Evolutionary conservation across 2,888 invertebrate species (phyloP).

Genomic region (Heteromurus nitidus): DNA sequence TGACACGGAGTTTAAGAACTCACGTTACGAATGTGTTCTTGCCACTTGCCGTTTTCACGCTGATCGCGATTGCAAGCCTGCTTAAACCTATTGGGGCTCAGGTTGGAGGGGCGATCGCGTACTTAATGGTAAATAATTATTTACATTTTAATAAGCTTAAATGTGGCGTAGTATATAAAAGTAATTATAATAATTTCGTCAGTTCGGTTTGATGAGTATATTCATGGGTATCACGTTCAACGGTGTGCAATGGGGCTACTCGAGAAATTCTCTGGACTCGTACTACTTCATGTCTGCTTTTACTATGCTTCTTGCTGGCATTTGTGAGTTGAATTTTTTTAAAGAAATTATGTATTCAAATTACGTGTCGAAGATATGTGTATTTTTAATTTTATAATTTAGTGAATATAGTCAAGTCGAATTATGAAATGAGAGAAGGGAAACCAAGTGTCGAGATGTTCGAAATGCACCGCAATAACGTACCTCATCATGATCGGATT

Average conservation of each 20-base stretch:
- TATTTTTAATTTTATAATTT: no score
- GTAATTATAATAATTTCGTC: not conserved
- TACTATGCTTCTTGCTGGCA: constrained; percentile 5
- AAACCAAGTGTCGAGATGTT: not conserved
- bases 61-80: constrained; percentile 32
- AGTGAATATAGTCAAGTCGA: no score
- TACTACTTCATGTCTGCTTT: constrained; percentile 22
- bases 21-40: constrained; percentile 32
- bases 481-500: no score
- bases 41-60: constrained; percentile 28
- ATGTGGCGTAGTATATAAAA: not conserved
- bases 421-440: no score
- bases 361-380: no score
- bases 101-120: constrained; percentile 33
- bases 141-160: not conserved
- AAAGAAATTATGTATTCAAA: not conserved
- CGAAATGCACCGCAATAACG: constrained; percentile 30
- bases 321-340: constrained; percentile 17
- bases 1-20: no score
- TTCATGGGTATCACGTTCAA: constrained; percentile 52
- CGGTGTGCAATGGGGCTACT: constrained; percentile 31
- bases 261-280: constrained; percentile 30
- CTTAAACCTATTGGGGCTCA: constrained; percentile 4
- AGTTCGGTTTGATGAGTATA: constrained; percentile 52
- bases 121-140: constrained; percentile 23